Evolutionary conservation across 2,888 invertebrate species (phyloP), one percentile per base, ranked within the genome.

Genomic region (Lasioglossum lativentre): DNA sequence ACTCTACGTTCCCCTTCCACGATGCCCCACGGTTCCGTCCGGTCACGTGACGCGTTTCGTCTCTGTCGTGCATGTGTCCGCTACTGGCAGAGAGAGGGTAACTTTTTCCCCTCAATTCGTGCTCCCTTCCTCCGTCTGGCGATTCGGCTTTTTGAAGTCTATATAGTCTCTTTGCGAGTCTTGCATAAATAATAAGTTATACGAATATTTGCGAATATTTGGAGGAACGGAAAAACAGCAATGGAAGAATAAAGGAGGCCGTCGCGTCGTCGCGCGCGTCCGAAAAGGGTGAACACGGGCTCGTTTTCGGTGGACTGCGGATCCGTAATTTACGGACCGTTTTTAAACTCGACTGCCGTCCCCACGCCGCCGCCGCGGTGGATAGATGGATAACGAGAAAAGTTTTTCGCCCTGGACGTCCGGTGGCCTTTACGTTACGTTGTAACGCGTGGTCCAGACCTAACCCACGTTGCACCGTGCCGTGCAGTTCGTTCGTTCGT

Each of bases 361-460:
- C 66, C 16, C 77, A 75, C 70, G 47, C 77, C 19, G 83, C 83
- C 86, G 79, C 85, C 79, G 82, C 59, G 47, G 34, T 81, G 87
- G 90, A 90, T 90, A 88, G 90, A 90, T 89, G 90, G 90, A 90
- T 90, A 90, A 90, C 90, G 90, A 90, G 90, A 90, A 90, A 90
- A 90, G 84, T 90, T 90, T 90, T 90, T 90, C 90, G 90, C 78
- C 80, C 82, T 77, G 90, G 83, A 90, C 88, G 87, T 88, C 85
- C 81, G 88, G 82, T 85, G 87, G 90, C 79, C 84, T 90, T 89
- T 89, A 86, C 88, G 86, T 90, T 90, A 90, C 90, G 82, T 83
- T 83, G 85, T 87, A 85, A 87, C 89, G 86, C 74, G 63, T 63
- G 16, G 30, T 30, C 63, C 63, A 16, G 5, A 47, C 30, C 30